A percentile compares a stretch with the other conserved stretches of the same genome.
Evolutionary conservation across 1,140 invertebrate species (phyloP).

Genomic region (Monomorium pharaonis): DNA sequence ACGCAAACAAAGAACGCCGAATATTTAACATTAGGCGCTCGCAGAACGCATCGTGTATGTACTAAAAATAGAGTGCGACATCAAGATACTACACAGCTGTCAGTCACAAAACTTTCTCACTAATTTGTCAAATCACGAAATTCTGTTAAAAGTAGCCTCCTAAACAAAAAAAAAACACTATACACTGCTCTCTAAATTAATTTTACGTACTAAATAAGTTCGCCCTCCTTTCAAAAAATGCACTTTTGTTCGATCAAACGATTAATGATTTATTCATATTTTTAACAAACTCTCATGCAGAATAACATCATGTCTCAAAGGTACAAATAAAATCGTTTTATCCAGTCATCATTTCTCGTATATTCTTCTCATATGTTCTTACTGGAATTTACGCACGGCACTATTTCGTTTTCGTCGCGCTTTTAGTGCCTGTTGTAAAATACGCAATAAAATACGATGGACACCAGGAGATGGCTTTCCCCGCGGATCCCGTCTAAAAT

Average conservation of each 20-base stretch:
- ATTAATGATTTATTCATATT: not conserved
- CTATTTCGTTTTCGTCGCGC: not conserved
- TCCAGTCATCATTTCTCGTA: not conserved
- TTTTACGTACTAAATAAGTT: not conserved
- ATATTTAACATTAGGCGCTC: constrained; percentile 13
- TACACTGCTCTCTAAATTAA: not conserved
- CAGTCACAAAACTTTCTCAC: not conserved
- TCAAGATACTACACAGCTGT: constrained; percentile 10
- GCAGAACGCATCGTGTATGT: not conserved
- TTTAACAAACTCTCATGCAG: too few relatives aligned
- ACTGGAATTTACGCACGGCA: not conserved
- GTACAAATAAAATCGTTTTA: not conserved
- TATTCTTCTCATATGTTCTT: not conserved
- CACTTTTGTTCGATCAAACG: not conserved
- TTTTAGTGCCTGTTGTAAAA: not conserved
- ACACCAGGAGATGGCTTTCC: not conserved
- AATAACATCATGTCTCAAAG: too few relatives aligned
- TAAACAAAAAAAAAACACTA: not conserved
- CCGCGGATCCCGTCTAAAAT: not conserved
- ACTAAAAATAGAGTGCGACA: constrained; percentile 34
- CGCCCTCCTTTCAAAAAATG: not conserved
- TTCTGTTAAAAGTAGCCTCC: not conserved
- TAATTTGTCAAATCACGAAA: not conserved
- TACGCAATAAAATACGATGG: not conserved
- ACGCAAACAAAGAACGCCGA: not conserved